These are phyloP conservation scores for Brachyistius frenatus DNA, from an alignment of 2,113 vertebrate genomes.

Conservation along the genomic window DNA sequence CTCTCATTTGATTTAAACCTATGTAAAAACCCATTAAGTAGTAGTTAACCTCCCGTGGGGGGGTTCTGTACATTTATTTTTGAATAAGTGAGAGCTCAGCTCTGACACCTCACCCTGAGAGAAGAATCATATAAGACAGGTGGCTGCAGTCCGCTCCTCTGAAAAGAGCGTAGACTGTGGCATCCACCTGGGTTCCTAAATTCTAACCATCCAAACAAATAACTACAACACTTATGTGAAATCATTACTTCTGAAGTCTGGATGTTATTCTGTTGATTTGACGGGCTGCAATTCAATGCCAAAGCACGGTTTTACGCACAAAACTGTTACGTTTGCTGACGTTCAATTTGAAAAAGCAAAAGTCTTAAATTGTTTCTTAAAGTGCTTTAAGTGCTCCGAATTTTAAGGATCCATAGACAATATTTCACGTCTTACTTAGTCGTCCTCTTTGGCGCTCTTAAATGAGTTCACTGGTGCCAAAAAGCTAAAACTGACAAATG, in stretches of 20 bases:
- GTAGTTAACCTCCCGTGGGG: not conserved
- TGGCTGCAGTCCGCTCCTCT: conserved; percentile 33
- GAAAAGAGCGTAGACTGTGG: not conserved
- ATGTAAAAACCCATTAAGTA: not conserved
- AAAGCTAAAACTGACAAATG: not conserved
- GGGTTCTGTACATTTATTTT: not conserved
- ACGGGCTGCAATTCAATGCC: not conserved
- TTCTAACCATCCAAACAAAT: not conserved
- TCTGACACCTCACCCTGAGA: not conserved
- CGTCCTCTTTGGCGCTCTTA: too few relatives aligned
- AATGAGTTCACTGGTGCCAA: too few relatives aligned
- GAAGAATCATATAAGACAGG: conserved; percentile 44
- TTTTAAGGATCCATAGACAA: not conserved
- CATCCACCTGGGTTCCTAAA: not conserved
- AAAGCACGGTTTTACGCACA: conserved; percentile 44
- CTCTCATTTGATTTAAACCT: not conserved
- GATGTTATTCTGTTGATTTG: not conserved
- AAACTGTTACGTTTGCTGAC: not conserved
- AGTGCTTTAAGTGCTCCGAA: not conserved
- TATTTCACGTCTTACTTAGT: not conserved
- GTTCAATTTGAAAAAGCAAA: not conserved
- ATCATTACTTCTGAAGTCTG: too few relatives aligned
- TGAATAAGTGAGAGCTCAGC: not conserved
- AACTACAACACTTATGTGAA: not conserved
- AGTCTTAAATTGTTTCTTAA: not conserved